Conservation (phyloP, 2,888 invertebrate species). For the Thymelicus lineola region DNA sequence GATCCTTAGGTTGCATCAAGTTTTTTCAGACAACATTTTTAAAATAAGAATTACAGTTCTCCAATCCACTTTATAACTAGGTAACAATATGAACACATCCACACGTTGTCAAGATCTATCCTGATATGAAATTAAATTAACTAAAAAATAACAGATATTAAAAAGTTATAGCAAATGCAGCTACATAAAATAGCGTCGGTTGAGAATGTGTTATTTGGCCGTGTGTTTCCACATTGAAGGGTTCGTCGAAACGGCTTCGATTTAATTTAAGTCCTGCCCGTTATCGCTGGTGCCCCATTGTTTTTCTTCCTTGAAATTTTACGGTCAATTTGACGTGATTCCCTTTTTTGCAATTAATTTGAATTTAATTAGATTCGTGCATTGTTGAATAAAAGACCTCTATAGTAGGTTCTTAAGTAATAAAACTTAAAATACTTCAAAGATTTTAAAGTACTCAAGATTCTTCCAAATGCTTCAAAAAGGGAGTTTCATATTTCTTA, state of each 20-base stretch:
- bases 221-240: constrained; percentile 70
- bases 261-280: constrained; percentile 82
- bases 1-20: no score
- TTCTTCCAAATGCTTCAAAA: neutral
- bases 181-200: constrained; percentile 11
- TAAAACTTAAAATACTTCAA: constrained; percentile 22
- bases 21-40: no score
- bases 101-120: no score
- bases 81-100: neutral
- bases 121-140: no score
- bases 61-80: no score
- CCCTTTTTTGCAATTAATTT: constrained; percentile 78
- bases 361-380: constrained; percentile 80
- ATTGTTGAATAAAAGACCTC: constrained; percentile 52
- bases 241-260: constrained; percentile 79
- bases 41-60: no score
- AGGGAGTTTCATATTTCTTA: no score
- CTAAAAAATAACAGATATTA: no score
- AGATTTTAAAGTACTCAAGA: neutral
- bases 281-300: constrained; percentile 81
- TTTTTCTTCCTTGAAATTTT: constrained; percentile 83
- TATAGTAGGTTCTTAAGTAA: constrained; percentile 14
- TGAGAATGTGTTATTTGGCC: constrained; percentile 40
- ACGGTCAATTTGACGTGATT: constrained; percentile 84
- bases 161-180: neutral